Evolutionary conservation across 2,888 invertebrate genomes (phyloP), one percentile per base, ranked within the genome.

Genomic region (Muschampia plurimacula): DNA sequence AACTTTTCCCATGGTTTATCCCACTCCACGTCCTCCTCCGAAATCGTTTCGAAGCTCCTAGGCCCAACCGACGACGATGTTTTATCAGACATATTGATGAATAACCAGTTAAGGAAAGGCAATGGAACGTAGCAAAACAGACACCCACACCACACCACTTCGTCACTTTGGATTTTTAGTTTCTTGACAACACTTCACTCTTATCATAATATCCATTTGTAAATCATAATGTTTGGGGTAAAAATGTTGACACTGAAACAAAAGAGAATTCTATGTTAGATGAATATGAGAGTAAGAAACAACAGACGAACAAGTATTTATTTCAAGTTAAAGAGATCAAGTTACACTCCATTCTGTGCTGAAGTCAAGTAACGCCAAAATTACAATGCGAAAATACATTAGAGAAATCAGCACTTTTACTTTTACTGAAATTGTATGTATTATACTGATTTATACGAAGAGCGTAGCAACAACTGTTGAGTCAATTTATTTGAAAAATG

Each of bases 191-290:
- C 94, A 94, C 94, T 94, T 94, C 93, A 94, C 94, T 92, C 94
- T 88, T 91, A 94, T 94, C 93, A 92, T 94, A 94, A 94, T 94
- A 94, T 94, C 94, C 94, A 94, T 94, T 94, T 93, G 94, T 94
- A 94, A 93, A 93, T 94, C 94, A 94, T 94, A 94, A 92, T 93
- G 92, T 90, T 94, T 94, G 89, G 94, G 94, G 84, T 92, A 93
- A 90, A 94, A 93, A 93, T 93, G 92, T 93, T 93, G 93, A 91
- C 93, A 94, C 93, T 93, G 93, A 78, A 94, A 94, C 93, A 93
- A 94, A 83, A 82, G 82, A 86, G 82, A 87, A 76, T 3, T 12
- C 22, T 10, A 44, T 44, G 22, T 76, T 72, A 73, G 49, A 60
- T 22, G 13, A 70, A 8, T 12, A 55, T 2, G 22, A 55, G 55